Conservation (phyloP, 64 coral and sea anemone species). For the Cladopsammia gracilis region DNA sequence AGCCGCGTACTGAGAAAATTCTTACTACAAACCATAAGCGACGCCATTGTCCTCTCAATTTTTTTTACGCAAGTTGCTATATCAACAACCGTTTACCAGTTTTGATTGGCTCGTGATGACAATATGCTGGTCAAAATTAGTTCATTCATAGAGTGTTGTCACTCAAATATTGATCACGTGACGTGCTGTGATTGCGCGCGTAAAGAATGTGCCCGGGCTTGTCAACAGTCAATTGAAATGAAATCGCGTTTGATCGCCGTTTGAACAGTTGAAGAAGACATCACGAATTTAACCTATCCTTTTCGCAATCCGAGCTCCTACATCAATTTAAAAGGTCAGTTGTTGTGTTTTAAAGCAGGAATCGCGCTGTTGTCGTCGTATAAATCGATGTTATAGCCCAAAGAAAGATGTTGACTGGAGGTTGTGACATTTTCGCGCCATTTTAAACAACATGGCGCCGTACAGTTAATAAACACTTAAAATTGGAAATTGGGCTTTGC, state of each 20-base stretch:
- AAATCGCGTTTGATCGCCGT: no score
- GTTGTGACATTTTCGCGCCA: conserved; percentile 20
- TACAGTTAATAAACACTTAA: neutral
- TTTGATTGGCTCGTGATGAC: conserved; percentile 65
- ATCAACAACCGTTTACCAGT: conserved; percentile 52
- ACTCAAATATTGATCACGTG: conserved; percentile 66
- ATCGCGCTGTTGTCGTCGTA: no score
- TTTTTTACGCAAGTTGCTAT: conserved; percentile 81
- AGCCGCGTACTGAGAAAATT: conserved; percentile 39
- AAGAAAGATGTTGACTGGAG: neutral
- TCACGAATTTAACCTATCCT: neutral
- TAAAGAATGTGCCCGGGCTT: conserved; percentile 47
- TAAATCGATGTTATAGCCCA: neutral
- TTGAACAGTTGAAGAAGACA: neutral
- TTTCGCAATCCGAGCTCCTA: neutral
- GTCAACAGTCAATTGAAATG: neutral
- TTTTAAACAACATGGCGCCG: conserved; percentile 37
- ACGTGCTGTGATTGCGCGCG: conserved; percentile 42
- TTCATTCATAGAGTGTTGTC: conserved; percentile 80
- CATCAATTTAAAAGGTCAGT: neutral
- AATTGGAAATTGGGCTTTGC: no score
- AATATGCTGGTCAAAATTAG: conserved; percentile 34
- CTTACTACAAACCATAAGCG: conserved; percentile 72
- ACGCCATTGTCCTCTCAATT: conserved; percentile 80
- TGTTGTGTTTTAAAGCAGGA: neutral